These are phyloP conservation scores for Crotalus viridis DNA, from an alignment of 2,113 vertebrate genomes.

Conservation along the genomic window DNA sequence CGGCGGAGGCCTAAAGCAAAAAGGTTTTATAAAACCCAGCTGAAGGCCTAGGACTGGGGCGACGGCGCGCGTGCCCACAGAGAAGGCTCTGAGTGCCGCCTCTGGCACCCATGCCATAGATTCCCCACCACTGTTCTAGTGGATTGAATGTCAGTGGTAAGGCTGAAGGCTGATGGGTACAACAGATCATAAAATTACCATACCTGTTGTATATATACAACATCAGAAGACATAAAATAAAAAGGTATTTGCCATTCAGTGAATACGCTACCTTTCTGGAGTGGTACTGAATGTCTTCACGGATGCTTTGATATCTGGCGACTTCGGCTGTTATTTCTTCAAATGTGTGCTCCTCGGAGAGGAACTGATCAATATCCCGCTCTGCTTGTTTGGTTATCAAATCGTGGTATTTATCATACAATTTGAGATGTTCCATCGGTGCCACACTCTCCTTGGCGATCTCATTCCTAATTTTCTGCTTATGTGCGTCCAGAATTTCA, in stretches of 20 bases:
- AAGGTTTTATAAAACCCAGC: too few species aligned
- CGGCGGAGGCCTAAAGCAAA: too few species aligned
- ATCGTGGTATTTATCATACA: constrained; percentile 80
- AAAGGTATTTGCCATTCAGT: background rate
- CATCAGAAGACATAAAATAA: background rate
- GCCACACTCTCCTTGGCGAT: constrained; percentile 71
- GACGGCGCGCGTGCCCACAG: too few species aligned
- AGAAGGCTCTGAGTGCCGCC: too few species aligned
- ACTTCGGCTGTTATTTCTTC: constrained; percentile 79
- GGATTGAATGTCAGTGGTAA: background rate
- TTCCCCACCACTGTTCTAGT: background rate
- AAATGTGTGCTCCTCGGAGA: constrained; percentile 74
- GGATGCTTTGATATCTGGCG: constrained; percentile 75
- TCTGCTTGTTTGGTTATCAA: constrained; percentile 80
- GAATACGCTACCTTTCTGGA: constrained; percentile 73
- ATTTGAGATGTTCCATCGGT: constrained; percentile 71
- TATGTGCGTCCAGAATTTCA: constrained; percentile 76
- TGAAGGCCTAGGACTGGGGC: too few species aligned
- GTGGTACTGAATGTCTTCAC: constrained; percentile 78
- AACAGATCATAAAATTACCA: background rate
- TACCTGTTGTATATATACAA: background rate
- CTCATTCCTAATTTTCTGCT: constrained; percentile 70
- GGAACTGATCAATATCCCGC: constrained; percentile 74
- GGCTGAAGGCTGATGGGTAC: background rate
- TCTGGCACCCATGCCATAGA: too few species aligned